Conservation (phyloP, 2,113 vertebrate genomes). For the Seriola dumerili region DNA sequence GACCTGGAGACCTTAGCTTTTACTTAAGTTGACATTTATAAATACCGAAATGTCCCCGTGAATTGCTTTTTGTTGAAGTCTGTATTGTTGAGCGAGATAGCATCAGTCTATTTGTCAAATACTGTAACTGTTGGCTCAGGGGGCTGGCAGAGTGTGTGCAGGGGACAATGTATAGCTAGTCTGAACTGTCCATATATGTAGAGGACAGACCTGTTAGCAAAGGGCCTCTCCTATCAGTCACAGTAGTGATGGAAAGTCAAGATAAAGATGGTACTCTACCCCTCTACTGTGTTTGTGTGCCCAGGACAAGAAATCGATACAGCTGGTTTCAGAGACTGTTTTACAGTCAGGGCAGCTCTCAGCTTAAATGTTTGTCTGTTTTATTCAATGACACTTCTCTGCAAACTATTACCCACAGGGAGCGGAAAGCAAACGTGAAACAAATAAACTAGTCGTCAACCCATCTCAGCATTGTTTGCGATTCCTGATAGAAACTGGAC, state of each 20-base stretch:
- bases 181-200: slow-evolving; percentile 65
- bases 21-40: slow-evolving; percentile 85
- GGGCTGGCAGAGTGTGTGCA: slow-evolving; percentile 56
- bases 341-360: slow-evolving; percentile 83
- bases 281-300: slow-evolving; percentile 80
- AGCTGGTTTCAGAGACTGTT: slow-evolving; percentile 80
- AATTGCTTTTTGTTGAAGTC: slow-evolving; percentile 82
- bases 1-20: slow-evolving; percentile 73
- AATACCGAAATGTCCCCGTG: slow-evolving; percentile 80
- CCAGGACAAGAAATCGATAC: slow-evolving; percentile 86
- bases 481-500: slow-evolving; percentile 81
- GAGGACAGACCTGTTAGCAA: slow-evolving; percentile 73
- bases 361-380: slow-evolving; percentile 86
- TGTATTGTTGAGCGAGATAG: slow-evolving; percentile 77
- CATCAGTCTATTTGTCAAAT: slow-evolving; percentile 83
- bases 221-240: slow-evolving; percentile 80
- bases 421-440: slow-evolving; percentile 81
- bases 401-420: slow-evolving; percentile 82
- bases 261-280: slow-evolving; percentile 81
- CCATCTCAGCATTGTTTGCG: slow-evolving; percentile 76
- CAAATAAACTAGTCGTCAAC: slow-evolving; percentile 79
- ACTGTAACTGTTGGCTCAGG: slow-evolving; percentile 61
- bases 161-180: slow-evolving; percentile 69
- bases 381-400: slow-evolving; percentile 85
- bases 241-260: slow-evolving; percentile 76